Percentiles rank a stretch among this genome's conserved stretches.
Conservation (phyloP, 2,888 invertebrate genomes). For the Philereme transversata region DNA sequence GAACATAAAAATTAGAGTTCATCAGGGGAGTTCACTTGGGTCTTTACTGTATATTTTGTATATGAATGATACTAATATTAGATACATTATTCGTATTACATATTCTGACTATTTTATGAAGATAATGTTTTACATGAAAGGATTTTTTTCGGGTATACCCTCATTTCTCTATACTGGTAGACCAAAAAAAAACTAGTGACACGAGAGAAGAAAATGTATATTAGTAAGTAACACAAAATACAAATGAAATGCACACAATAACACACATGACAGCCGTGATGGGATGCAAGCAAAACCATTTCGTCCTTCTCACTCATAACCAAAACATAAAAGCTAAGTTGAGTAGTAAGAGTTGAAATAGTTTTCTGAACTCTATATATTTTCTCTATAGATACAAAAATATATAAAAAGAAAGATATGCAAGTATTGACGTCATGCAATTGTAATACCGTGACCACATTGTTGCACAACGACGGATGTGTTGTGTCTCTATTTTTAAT, state of each 20-base stretch:
- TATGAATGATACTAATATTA: background rate
- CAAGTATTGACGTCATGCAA: too few species aligned
- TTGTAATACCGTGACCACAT: too few species aligned
- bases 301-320: conserved; percentile 16
- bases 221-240: conserved; percentile 12
- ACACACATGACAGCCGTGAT: conserved; percentile 26
- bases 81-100: background rate
- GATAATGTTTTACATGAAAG: too few species aligned
- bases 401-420: too few species aligned
- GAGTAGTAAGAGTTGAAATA: conserved; percentile 5
- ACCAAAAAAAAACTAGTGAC: too few species aligned
- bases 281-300: conserved; percentile 33
- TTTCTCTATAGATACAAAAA: too few species aligned
- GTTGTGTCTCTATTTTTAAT: too few species aligned
- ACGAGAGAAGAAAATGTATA: conserved; percentile 1
- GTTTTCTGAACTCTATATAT: background rate
- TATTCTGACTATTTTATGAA: too few species aligned
- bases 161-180: too few species aligned
- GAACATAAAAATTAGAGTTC: conserved; percentile 10
- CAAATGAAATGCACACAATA: conserved; percentile 18
- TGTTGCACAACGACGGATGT: too few species aligned
- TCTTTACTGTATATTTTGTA: conserved; percentile 16
- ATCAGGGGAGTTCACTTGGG: conserved; percentile 16
- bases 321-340: conserved; percentile 12
- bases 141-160: too few species aligned